These are phyloP conservation scores for Athrips mouffetella DNA, from an alignment of 2,888 invertebrate species.

Conservation along the genomic window DNA sequence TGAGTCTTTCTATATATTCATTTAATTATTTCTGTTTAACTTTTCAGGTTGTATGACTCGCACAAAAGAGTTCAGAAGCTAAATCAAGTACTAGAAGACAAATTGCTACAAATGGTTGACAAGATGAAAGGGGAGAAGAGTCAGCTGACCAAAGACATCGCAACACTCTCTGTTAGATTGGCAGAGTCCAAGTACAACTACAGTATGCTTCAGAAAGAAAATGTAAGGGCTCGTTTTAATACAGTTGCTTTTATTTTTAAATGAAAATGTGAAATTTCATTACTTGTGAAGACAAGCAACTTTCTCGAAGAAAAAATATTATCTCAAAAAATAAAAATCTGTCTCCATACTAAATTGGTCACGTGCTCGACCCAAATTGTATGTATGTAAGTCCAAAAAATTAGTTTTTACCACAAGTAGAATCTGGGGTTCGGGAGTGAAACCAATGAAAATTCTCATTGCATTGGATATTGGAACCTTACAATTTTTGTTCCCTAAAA, in stretches of 20 bases:
- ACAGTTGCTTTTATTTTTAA: neutral
- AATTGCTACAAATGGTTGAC: conserved; percentile 93
- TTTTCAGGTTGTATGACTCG: conserved; percentile 89
- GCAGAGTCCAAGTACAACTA: conserved; percentile 92
- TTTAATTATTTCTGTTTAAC: neutral
- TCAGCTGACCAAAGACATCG: conserved; percentile 91
- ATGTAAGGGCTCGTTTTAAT: conserved; percentile 78
- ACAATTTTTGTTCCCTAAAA: too few species aligned
- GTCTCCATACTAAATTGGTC: too few species aligned
- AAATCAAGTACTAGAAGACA: conserved; percentile 96
- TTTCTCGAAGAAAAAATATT: too few species aligned
- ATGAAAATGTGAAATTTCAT: too few species aligned
- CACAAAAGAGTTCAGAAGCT: conserved; percentile 96
- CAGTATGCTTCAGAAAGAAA: conserved; percentile 90
- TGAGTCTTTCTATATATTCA: too few species aligned
- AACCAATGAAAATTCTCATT: too few species aligned
- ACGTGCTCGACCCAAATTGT: too few species aligned
- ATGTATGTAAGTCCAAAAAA: too few species aligned
- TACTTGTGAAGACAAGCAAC: too few species aligned
- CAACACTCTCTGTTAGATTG: conserved; percentile 88
- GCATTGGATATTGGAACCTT: neutral
- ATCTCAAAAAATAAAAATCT: too few species aligned
- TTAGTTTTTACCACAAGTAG: too few species aligned
- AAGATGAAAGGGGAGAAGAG: conserved; percentile 94
- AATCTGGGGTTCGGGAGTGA: too few species aligned